phyloP scores from a whole-genome alignment of 2,113 vertebrate species.

The Corythornis vintsioides region DNA sequence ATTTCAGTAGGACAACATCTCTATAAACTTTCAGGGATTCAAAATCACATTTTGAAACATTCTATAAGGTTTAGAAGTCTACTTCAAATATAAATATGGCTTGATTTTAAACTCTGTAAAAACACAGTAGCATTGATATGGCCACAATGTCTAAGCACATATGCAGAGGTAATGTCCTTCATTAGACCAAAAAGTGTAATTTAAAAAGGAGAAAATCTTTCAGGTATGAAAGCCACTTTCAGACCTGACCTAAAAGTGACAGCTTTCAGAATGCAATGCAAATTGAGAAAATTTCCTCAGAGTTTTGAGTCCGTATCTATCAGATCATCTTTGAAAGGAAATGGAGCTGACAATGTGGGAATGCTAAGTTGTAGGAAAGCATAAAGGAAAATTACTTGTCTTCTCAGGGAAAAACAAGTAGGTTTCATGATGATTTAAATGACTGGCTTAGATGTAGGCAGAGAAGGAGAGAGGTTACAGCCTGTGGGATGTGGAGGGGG shows the following conservation, averaged over 20 bases:
- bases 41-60: background rate
- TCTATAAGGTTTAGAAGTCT: background rate
- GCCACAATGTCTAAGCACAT: background rate
- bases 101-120: background rate
- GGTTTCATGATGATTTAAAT: background rate
- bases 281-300: background rate
- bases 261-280: background rate
- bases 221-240: background rate
- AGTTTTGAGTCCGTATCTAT: background rate
- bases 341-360: background rate
- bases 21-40: background rate
- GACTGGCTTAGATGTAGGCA: background rate
- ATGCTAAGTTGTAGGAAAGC: background rate
- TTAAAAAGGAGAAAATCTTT: background rate
- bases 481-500: background rate
- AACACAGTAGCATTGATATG: background rate
- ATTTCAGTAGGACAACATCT: accelerated
- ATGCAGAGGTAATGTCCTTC: background rate
- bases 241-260: background rate
- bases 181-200: background rate
- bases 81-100: background rate
- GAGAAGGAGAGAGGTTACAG: background rate
- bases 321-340: background rate
- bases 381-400: background rate
- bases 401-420: background rate